Conservation (phyloP, 2,888 invertebrate genomes). For the Mesorhabditis spiculigera region DNA sequence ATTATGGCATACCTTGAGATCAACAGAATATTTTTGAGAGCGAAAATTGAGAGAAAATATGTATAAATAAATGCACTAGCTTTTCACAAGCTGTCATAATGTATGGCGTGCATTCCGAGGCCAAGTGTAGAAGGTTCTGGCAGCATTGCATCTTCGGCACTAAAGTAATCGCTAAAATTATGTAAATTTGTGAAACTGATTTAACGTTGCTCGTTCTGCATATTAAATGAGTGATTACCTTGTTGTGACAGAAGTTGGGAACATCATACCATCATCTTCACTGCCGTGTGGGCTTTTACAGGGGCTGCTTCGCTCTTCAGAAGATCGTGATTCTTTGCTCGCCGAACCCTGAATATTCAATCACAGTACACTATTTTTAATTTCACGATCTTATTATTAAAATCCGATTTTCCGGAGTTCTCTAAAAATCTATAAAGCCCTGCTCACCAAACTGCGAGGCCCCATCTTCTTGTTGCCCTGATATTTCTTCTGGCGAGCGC, state of each 20-base stretch:
- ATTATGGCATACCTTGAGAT: not conserved
- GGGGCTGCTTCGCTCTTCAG: conserved; percentile 21
- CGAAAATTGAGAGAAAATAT: not conserved
- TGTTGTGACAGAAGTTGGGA: conserved; percentile 42
- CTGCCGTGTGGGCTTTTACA: conserved; percentile 22
- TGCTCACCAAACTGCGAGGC: not conserved
- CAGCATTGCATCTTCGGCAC: conserved; percentile 34
- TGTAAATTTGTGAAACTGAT: not conserved
- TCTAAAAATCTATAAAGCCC: too few species aligned
- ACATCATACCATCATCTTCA: conserved; percentile 39
- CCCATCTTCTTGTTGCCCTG: conserved; percentile 31
- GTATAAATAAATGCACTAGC: not conserved
- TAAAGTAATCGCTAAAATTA: conserved; percentile 13
- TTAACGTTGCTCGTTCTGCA: not conserved
- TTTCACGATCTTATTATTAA: not conserved
- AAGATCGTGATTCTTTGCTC: conserved; percentile 18
- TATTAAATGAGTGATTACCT: conserved; percentile 15
- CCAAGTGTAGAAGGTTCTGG: not conserved
- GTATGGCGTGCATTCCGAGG: not conserved
- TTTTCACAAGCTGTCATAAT: not conserved
- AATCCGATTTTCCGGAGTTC: too few species aligned
- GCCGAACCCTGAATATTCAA: conserved; percentile 7
- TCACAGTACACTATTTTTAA: conserved; percentile 11
- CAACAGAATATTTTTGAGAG: not conserved
- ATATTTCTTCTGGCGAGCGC: conserved; percentile 58